These are phyloP conservation scores for Enteromius fasciolatus DNA, from an alignment of 2,797 vertebrate genomes.

Conservation along the genomic window DNA sequence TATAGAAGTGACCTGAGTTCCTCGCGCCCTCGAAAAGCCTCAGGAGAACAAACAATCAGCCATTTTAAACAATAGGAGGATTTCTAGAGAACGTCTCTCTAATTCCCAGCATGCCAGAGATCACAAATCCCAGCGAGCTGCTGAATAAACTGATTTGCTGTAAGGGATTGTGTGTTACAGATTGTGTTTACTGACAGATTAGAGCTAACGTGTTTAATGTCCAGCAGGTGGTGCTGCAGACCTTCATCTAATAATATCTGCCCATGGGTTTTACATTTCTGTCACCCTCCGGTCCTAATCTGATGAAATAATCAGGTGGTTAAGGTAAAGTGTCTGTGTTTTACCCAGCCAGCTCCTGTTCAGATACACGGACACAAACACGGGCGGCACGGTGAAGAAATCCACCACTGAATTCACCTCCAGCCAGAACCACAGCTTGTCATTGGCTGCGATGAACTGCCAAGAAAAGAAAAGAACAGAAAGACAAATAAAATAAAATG, in stretches of 20 bases:
- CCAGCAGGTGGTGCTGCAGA: conserved; percentile 66
- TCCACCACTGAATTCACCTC: conserved; percentile 98
- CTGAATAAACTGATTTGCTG: conserved; percentile 42
- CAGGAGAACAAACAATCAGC: background rate
- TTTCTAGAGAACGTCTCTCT: conserved; percentile 44
- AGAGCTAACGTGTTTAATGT: background rate
- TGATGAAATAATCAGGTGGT: background rate
- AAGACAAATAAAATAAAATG: conserved; percentile 23
- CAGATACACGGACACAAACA: conserved; percentile 97
- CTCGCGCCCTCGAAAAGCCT: background rate
- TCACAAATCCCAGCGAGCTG: conserved; percentile 46
- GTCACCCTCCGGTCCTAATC: background rate
- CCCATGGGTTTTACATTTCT: background rate
- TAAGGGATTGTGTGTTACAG: background rate
- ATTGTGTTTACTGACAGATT: background rate
- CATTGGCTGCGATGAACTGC: conserved; percentile 97
- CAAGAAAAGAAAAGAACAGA: background rate
- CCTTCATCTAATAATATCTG: background rate
- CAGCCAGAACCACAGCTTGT: conserved; percentile 98
- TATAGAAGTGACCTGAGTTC: background rate
- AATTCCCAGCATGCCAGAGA: conserved; percentile 45
- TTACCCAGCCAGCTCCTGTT: conserved; percentile 98
- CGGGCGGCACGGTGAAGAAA: conserved; percentile 97
- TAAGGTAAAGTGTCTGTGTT: background rate
- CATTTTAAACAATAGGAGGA: conserved; percentile 34